Conservation (phyloP, 2,797 vertebrate species). For the Denticeps clupeoides region DNA sequence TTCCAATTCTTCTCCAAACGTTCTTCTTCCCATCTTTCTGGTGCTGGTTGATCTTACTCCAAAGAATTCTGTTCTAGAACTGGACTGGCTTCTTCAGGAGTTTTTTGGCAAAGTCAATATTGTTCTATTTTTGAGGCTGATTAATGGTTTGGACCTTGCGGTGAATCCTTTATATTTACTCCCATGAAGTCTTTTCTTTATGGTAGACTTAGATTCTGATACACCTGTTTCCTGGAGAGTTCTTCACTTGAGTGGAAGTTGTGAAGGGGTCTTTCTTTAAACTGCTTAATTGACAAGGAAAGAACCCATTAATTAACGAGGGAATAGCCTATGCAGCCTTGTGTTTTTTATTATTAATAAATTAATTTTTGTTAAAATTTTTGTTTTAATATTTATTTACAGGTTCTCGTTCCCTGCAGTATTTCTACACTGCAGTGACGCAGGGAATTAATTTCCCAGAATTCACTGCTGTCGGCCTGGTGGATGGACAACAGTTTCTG, state of each 20-base stretch:
- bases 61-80: slow-evolving; percentile 15
- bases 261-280: neutral
- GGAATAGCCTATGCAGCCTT: no score
- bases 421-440: no score
- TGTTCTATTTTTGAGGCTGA: neutral
- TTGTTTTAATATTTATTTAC: no score
- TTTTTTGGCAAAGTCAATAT: neutral
- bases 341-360: no score
- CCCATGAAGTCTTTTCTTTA: neutral
- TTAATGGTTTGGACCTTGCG: neutral
- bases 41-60: slow-evolving; percentile 7
- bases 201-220: slow-evolving; percentile 1
- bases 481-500: no score
- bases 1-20: slow-evolving; percentile 5
- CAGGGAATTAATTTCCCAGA: no score
- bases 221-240: neutral
- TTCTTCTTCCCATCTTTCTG: slow-evolving; percentile 8
- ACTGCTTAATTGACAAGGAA: no score
- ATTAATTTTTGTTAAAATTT: no score
- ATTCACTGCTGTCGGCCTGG: no score
- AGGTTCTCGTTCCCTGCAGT: no score
- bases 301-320: no score
- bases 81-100: neutral
- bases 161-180: neutral
- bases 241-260: neutral